Evolutionary conservation across 1,140 invertebrate genomes (phyloP), one percentile per base, ranked within the genome.

Genomic region (Acromyrmex heyeri): DNA sequence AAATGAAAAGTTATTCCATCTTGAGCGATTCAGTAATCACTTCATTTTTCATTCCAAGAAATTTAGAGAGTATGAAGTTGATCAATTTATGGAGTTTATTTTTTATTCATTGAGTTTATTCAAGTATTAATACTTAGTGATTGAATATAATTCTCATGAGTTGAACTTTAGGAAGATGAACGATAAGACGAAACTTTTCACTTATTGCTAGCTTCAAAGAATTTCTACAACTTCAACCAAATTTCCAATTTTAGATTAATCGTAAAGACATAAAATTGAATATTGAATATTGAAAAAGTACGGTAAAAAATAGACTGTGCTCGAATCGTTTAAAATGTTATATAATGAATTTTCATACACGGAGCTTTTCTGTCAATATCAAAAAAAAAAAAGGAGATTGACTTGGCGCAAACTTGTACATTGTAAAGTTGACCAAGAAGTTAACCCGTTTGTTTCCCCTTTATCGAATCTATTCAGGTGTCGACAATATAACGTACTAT

Each of bases 161-260:
- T 21, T 18, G 30, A 75, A 10, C 18, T 59, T 34, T 10, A 16
- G 16, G 30, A 3, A 57, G 7, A 12, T 8, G 38, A 78, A 48
- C 34, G 44, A 78, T 48, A 77, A 62, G 24, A 30, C 16, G 8
- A 62, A 78, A 64, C 76, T 78, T 78, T 10, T 73, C 38, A 48
- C 44, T 50, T 34, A 16, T 16, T 50, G 48, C 8, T 44, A 64
- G 48, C 59, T 50, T 50, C 5, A 34, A 30, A 10, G 16, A 14
- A 34, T 44, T 18, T 34, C 8, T 10, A 18, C 21, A 44, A 2
- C 10, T 78, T 64, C 48, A 64, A 30, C 2, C 21, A 24, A 78
- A 16, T 78, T 48, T 78, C 30, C 50, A 78, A 78, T 48, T 78
- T 50, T 18, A 30, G 5, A 21, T 64, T 34, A 48, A 10, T 38